Evolutionary conservation across 2,113 vertebrate genomes (phyloP), one percentile per base, ranked within the genome.

Genomic region (Burhinus oedicnemus): DNA sequence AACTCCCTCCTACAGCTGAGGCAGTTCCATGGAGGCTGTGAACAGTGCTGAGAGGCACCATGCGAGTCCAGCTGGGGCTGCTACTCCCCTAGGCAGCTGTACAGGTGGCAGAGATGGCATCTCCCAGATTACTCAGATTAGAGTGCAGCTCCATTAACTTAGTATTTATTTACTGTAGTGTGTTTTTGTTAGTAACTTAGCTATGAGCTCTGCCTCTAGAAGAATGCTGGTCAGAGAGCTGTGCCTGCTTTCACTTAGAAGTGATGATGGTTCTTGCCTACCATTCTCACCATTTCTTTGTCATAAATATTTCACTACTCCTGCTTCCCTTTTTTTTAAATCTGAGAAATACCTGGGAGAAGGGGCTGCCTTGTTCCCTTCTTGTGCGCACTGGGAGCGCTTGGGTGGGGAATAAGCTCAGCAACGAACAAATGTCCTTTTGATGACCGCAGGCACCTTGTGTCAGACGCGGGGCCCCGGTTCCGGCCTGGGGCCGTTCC

Each of bases 71-170:
- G 20, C 20, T 18, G 32, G 12, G 21, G 9, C 11, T 19, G 21
- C 80, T 71, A 29, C 12, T 20, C 11, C 23, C 21, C 40, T 3
- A 8, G 19, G 25, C 8, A 34, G 15, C 47, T 21, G 20, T 49
- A 22, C 22, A 25, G 22, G 12, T 7, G 25, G 34, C 21, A 55
- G 27, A 29, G 15, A 12, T 8, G 4, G 16, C 2, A 0, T 6
- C 44, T 42, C 23, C 19, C 25, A 44, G 4, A 7, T 7, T 5
- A 27, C 23, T 15, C 25, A 44, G 4, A 7, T 7, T 5, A 27
- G 9, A 23, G 27, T 5, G 17, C 5, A 20, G 44, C 27, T 45
- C 26, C 69, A 8, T 26, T 32, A 52, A 6, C 19, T 45, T 23
- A 7, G 34, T 12, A 30, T 16, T 45, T 13, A 32, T 14, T 62